Conservation (phyloP, 2,113 vertebrate species). For the Peromyscus leucopus region DNA sequence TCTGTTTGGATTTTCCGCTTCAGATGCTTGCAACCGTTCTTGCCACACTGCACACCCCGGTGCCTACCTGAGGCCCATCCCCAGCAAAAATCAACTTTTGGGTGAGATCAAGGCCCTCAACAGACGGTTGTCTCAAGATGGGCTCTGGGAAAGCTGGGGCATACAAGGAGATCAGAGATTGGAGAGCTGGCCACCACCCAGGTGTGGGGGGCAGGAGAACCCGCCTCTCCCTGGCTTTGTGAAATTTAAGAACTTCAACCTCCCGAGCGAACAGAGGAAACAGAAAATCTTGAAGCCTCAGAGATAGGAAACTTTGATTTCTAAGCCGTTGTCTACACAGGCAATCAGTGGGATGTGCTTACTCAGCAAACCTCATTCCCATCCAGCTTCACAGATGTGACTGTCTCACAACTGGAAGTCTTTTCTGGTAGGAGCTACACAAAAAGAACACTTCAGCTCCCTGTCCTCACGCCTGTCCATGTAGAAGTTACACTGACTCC, state of each 20-base stretch:
- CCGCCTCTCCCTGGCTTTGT: not conserved
- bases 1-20: constrained; percentile 76
- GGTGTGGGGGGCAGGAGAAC: not conserved
- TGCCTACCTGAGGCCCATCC: constrained; percentile 69
- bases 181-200: not conserved
- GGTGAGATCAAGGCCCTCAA: not conserved
- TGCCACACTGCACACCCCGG: not conserved
- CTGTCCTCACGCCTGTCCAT: not conserved
- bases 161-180: not conserved
- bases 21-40: constrained; percentile 65
- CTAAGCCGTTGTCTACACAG: not conserved
- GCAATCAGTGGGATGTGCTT: not conserved
- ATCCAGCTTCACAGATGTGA: fast-evolving
- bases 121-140: not conserved
- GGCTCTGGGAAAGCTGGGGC: not conserved
- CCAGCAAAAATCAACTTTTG: not conserved
- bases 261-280: not conserved
- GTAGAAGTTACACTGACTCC: not conserved
- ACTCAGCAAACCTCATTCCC: fast-evolving
- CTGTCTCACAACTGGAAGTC: no score
- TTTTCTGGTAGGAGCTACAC: not conserved
- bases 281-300: not conserved
- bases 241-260: not conserved
- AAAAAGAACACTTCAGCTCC: not conserved
- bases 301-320: not conserved